Evolutionary conservation across 2,797 vertebrate genomes (phyloP).

Genomic region (Orientallactaga sibirica): DNA sequence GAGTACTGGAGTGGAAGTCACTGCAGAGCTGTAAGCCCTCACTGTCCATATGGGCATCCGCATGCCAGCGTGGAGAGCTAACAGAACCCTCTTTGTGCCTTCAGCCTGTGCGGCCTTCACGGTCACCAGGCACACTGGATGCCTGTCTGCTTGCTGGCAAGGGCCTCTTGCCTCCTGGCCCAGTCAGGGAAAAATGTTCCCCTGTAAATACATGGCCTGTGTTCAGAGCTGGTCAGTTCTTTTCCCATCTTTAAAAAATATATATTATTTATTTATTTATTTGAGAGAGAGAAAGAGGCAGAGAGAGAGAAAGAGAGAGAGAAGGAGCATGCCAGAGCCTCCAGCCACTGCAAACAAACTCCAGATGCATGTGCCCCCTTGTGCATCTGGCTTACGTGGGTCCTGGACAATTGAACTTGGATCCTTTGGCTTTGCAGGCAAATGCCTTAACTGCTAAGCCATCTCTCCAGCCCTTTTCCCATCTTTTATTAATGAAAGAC

Average conservation of each 20-base stretch:
- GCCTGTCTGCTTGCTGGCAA: not conserved
- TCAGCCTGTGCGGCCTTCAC: fast-evolving
- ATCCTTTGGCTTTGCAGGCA: too few relatives aligned
- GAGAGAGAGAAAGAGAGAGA: too few relatives aligned
- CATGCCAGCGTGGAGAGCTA: not conserved
- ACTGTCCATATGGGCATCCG: not conserved
- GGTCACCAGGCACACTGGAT: too few relatives aligned
- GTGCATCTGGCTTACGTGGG: too few relatives aligned
- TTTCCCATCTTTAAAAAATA: constrained; percentile 1
- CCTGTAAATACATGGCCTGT: not conserved
- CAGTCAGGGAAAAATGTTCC: not conserved
- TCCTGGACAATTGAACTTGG: too few relatives aligned
- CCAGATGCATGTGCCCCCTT: too few relatives aligned
- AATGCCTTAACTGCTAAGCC: too few relatives aligned
- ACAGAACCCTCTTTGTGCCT: fast-evolving
- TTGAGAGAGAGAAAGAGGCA: too few relatives aligned
- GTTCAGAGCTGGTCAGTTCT: constrained; percentile 35
- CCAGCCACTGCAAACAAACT: too few relatives aligned
- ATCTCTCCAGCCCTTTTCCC: not conserved
- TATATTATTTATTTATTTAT: too few relatives aligned
- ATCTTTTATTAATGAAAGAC: constrained; percentile 64
- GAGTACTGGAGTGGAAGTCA: not conserved
- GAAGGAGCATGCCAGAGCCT: too few relatives aligned
- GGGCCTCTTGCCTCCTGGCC: not conserved
- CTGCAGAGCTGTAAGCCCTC: not conserved